A percentile compares a stretch with the other conserved stretches of the same genome.
These are phyloP conservation scores for Pterostichus madidus DNA, from an alignment of 2,888 invertebrate genomes.

Conservation along the genomic window DNA sequence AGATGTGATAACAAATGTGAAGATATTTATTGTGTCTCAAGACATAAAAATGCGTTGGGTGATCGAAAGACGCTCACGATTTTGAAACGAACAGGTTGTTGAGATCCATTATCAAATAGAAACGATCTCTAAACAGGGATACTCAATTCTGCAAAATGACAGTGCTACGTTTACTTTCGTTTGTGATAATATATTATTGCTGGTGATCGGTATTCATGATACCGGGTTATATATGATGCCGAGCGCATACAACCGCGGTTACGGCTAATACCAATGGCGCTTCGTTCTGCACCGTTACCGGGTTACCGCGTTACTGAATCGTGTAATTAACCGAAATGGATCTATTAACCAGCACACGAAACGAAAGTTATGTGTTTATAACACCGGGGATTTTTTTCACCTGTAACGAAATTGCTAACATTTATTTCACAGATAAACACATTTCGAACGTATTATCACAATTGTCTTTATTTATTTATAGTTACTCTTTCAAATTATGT, in stretches of 20 bases:
- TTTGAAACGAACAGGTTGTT: constrained; percentile 62
- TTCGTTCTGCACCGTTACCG: constrained; percentile 13
- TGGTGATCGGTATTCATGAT: constrained; percentile 62
- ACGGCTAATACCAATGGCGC: constrained; percentile 18
- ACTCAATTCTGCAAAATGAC: constrained; percentile 66
- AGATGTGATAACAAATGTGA: constrained; percentile 42
- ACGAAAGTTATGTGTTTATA: constrained; percentile 32
- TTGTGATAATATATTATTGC: constrained; percentile 65
- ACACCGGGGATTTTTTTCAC: background rate
- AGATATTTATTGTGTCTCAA: constrained; percentile 42
- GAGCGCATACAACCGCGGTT: constrained; percentile 28
- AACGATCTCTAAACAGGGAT: constrained; percentile 62
- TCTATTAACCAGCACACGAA: constrained; percentile 42
- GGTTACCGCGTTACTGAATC: constrained; percentile 27
- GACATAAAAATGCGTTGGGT: constrained; percentile 29
- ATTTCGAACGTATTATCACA: constrained; percentile 16
- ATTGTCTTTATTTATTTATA: background rate
- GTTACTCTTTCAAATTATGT: background rate
- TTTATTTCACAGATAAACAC: constrained; percentile 1
- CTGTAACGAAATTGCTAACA: constrained; percentile 20
- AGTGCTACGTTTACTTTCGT: constrained; percentile 65
- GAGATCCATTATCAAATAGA: constrained; percentile 63
- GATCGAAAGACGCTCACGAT: constrained; percentile 50
- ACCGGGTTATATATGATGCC: constrained; percentile 58
- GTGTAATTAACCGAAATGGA: constrained; percentile 42